phyloP scores from a whole-genome alignment of 2,113 vertebrate species.

The Picathartes gymnocephalus region DNA sequence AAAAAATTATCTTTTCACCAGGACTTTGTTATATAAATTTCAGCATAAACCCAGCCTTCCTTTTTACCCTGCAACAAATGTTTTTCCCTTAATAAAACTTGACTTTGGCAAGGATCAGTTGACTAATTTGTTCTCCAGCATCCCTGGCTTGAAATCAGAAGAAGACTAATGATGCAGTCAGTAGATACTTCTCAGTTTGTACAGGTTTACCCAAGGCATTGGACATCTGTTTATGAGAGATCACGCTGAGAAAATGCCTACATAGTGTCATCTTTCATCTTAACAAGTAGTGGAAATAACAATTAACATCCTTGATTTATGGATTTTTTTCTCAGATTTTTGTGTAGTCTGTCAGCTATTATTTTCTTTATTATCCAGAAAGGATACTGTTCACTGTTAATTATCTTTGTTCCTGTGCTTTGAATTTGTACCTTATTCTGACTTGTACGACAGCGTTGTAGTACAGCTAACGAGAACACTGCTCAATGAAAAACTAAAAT shows the following conservation, averaged over 20 bases:
- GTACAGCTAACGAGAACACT: background rate
- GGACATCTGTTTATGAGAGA: constrained; percentile 63
- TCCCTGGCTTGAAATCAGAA: constrained; percentile 54
- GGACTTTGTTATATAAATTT: background rate
- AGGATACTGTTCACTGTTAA: background rate
- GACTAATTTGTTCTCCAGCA: constrained; percentile 58
- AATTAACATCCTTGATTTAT: constrained; percentile 55
- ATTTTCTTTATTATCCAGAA: constrained; percentile 11
- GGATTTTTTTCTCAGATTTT: background rate
- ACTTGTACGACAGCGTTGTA: background rate
- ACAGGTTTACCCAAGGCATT: constrained; percentile 59
- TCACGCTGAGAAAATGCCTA: constrained; percentile 38
- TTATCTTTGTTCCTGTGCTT: background rate
- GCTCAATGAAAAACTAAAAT: background rate
- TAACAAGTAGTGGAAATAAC: constrained; percentile 52
- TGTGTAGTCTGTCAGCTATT: background rate
- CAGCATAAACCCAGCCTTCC: background rate
- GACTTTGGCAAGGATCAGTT: constrained; percentile 40
- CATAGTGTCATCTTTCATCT: constrained; percentile 53
- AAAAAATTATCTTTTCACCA: background rate
- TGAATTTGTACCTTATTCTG: background rate
- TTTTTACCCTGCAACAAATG: background rate
- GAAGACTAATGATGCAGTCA: constrained; percentile 49
- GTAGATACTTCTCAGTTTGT: constrained; percentile 46
- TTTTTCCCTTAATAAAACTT: constrained; percentile 35